phyloP scores from a whole-genome alignment of 2,888 invertebrate species.

The Coleophora deauratella region DNA sequence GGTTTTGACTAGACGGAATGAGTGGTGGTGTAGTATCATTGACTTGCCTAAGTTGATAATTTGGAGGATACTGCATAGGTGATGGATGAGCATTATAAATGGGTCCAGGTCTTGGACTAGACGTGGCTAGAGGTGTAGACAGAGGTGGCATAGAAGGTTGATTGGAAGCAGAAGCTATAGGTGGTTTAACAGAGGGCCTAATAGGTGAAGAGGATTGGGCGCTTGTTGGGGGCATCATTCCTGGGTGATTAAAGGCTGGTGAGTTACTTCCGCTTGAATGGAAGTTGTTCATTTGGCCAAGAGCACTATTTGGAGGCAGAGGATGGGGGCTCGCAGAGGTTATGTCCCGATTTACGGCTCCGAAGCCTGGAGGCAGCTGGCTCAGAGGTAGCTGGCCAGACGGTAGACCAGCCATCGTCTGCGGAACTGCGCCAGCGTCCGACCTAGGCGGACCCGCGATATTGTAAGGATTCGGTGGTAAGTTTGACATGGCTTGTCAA shows the following conservation, averaged over 20 bases:
- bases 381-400: constrained; percentile 41
- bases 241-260: constrained; percentile 59
- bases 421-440: constrained; percentile 38
- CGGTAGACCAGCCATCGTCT: constrained; percentile 37
- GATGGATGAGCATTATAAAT: constrained; percentile 31
- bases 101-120: constrained; percentile 30
- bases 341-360: constrained; percentile 46
- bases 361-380: constrained; percentile 47
- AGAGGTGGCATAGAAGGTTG: constrained; percentile 24
- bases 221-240: constrained; percentile 34
- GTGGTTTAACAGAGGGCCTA: constrained; percentile 21
- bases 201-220: constrained; percentile 45
- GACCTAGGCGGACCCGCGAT: constrained; percentile 39
- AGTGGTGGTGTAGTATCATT: constrained; percentile 64
- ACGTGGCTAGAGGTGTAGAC: constrained; percentile 30
- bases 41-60: constrained; percentile 44
- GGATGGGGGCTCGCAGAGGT: constrained; percentile 54
- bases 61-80: constrained; percentile 36
- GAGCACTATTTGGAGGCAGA: constrained; percentile 30
- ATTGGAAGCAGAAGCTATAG: constrained; percentile 23
- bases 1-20: constrained; percentile 59
- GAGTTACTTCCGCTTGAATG: constrained; percentile 58
- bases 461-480: constrained; percentile 57
- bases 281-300: constrained; percentile 44
- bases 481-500: constrained; percentile 63